Conservation (phyloP, 2,113 vertebrate species). For the Agapornis roseicollis region DNA sequence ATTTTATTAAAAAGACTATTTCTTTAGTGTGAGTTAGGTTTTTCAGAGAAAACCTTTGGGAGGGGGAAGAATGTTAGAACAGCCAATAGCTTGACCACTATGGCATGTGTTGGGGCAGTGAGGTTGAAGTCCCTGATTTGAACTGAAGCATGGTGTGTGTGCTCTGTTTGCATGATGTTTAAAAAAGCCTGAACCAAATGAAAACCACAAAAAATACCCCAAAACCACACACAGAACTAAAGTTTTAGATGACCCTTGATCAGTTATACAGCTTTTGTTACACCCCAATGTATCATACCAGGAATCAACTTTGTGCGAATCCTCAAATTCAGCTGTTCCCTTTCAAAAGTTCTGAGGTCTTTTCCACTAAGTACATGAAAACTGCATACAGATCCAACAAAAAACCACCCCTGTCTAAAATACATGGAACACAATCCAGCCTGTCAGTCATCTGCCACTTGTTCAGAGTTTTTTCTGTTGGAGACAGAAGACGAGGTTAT, state of each 20-base stretch:
- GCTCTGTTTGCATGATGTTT: neutral
- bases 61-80: rapidly evolving
- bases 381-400: neutral
- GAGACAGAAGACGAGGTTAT: neutral
- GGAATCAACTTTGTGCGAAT: neutral
- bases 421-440: neutral
- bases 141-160: rapidly evolving
- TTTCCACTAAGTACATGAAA: neutral
- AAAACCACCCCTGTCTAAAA: neutral
- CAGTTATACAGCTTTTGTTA: neutral
- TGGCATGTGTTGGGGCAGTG: rapidly evolving
- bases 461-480: neutral
- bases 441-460: neutral
- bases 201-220: neutral
- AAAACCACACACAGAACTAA: neutral
- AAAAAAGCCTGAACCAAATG: neutral
- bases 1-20: neutral
- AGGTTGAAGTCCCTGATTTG: neutral
- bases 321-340: neutral
- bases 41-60: neutral
- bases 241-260: neutral
- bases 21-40: neutral
- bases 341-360: neutral
- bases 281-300: neutral
- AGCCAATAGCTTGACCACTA: neutral